These are phyloP conservation scores for Picathartes gymnocephalus DNA, from an alignment of 2,113 vertebrate species.

Conservation along the genomic window DNA sequence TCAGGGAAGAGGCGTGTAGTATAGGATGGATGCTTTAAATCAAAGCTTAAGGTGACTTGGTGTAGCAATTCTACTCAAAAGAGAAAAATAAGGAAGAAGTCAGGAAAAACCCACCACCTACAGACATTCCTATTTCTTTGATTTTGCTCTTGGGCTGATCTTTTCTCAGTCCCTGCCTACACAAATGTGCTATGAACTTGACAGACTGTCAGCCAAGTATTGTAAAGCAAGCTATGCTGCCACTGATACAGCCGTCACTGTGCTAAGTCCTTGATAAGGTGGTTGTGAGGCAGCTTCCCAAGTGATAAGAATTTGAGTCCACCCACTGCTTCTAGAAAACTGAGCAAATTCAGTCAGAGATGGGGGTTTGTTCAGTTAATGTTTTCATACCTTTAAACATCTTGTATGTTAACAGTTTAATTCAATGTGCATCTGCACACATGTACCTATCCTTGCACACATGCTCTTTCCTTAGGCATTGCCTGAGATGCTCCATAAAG, in stretches of 20 bases:
- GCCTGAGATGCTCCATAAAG: not conserved
- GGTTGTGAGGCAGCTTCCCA: not conserved
- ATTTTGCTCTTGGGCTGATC: slow-evolving; percentile 31
- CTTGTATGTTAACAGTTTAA: not conserved
- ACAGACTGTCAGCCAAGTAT: slow-evolving; percentile 26
- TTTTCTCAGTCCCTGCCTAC: slow-evolving; percentile 33
- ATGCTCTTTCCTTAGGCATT: not conserved
- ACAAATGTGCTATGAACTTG: not conserved
- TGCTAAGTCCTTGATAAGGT: not conserved
- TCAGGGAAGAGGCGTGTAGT: not conserved
- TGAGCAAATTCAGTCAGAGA: not conserved
- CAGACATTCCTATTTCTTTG: not conserved
- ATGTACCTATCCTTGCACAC: not conserved
- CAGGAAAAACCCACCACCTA: not conserved
- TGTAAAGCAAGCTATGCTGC: slow-evolving; percentile 13
- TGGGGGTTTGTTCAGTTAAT: not conserved
- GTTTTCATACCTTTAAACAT: not conserved
- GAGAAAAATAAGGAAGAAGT: not conserved
- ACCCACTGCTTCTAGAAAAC: not conserved
- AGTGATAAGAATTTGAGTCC: not conserved
- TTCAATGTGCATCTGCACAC: accelerated
- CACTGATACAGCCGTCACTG: not conserved
- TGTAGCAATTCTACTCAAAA: not conserved
- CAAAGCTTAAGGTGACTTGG: not conserved
- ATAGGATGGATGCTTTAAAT: not conserved